Evolutionary conservation across 2,113 vertebrate species (phyloP).

Genomic region (Sakesphorus luctuosus): DNA sequence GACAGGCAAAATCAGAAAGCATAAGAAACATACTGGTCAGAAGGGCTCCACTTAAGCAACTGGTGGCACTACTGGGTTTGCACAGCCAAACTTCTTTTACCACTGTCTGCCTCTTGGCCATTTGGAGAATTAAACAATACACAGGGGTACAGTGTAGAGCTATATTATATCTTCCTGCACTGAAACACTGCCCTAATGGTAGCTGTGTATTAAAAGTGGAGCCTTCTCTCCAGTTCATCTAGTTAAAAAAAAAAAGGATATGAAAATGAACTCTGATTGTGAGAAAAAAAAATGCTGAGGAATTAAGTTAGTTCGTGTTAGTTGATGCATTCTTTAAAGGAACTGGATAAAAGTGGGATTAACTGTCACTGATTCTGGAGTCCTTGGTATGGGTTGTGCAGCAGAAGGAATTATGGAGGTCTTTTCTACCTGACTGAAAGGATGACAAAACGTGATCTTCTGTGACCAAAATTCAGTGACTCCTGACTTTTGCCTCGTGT

Average conservation of each 20-base stretch:
- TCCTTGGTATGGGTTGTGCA: background rate
- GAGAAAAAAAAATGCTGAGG: background rate
- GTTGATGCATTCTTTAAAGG: background rate
- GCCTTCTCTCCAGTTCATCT: background rate
- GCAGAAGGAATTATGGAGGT: background rate
- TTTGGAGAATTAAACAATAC: background rate
- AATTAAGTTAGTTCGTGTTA: background rate
- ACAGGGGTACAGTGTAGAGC: background rate
- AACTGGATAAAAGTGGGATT: background rate
- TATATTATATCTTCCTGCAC: background rate
- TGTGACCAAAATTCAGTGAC: background rate
- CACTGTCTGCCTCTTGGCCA: background rate
- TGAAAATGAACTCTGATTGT: background rate
- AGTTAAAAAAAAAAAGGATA: background rate
- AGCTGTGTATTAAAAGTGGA: background rate
- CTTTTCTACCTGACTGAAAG: background rate
- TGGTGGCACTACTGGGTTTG: background rate
- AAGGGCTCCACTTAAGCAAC: background rate
- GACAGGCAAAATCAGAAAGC: background rate
- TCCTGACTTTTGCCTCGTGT: accelerated
- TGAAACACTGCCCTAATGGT: background rate
- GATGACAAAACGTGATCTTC: background rate
- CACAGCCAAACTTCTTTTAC: background rate
- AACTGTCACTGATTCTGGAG: background rate
- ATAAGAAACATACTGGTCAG: background rate